Base-by-base conservation (phyloP, 2,113 vertebrate species). In the Larimichthys polyactis region DNA sequence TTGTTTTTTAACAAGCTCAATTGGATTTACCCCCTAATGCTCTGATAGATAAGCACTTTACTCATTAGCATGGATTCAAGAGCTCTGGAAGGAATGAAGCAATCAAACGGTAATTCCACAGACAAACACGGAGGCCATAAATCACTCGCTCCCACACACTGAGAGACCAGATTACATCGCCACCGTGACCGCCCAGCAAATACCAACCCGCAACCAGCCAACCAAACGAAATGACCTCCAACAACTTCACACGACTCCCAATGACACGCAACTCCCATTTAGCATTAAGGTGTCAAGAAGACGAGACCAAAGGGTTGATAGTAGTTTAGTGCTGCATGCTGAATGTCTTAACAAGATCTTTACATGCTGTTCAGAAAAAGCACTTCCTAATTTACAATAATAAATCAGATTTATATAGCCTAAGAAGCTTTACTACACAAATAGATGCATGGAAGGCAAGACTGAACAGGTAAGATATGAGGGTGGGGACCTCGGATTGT, bases 51-150 rank as follows among this genome's bases (percentile, higher is more conserved):
- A 90, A 94, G 90, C 89, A 88, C 90, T 90, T 89, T 82, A 73
- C 90, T 91, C 88, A 91, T 94, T 90, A 93, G 87, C 87, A 87
- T 84, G 83, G 88, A 85, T 89, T 80, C 89, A 81, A 87, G 87
- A 81, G 81, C 81, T 86, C 79, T 77, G 90, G n/a, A 81, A 90
- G 86, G 83, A 89, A 91, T 86, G 89, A 89, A 90, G 89, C 90
- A 91, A 93, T 93, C 91, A 91, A 88, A 90, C 7, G 19, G 79
- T 90, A 88, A 93, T 91, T 87, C 90, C 87, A 81, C 81, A 90
- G 82, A 92, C 87, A 90, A 90, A 91, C 90, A 92, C 49, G 1
- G 64, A 68, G 70, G 69, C 81, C 84, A 92, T 91, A 86, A 92
- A 91, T 94, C 90, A 91, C 85, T 76, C 27, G 71, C 78, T 75